Conservation (phyloP, 1,140 invertebrate genomes). For the Zophobas atratus region DNA sequence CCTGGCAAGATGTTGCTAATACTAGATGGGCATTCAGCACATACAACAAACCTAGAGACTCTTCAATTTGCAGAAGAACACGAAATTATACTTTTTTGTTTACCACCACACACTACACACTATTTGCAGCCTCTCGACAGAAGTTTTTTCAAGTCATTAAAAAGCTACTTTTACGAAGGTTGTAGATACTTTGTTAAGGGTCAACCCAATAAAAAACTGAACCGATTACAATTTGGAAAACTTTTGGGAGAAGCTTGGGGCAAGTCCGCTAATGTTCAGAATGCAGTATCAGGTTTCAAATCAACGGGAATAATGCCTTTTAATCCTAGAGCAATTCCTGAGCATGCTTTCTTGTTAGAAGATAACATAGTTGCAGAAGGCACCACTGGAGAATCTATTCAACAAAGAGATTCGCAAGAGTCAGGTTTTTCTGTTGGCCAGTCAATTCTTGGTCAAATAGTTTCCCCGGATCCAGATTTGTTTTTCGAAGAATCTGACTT, state of each 20-base stretch:
- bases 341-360: too few species aligned
- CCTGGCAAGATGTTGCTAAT: slow-evolving; percentile 57
- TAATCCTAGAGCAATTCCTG: too few species aligned
- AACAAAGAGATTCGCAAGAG: too few species aligned
- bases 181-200: slow-evolving; percentile 37
- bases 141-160: slow-evolving; percentile 56
- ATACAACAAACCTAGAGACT: slow-evolving; percentile 49
- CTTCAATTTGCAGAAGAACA: slow-evolving; percentile 55
- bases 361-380: too few species aligned
- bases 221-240: slow-evolving; percentile 40
- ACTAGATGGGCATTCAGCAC: slow-evolving; percentile 61
- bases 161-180: slow-evolving; percentile 47
- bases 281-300: too few species aligned
- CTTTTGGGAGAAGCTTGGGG: neutral
- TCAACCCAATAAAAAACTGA: slow-evolving; percentile 44
- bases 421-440: too few species aligned
- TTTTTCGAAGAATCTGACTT: too few species aligned
- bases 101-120: slow-evolving; percentile 53
- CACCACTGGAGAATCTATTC: too few species aligned
- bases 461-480: too few species aligned
- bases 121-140: slow-evolving; percentile 57
- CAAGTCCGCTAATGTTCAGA: too few species aligned
- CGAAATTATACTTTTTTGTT: slow-evolving; percentile 55
- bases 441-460: too few species aligned
- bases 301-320: too few species aligned